Evolutionary conservation across 2,113 vertebrate species (phyloP).

Genomic region (Thalassoma bifasciatum): DNA sequence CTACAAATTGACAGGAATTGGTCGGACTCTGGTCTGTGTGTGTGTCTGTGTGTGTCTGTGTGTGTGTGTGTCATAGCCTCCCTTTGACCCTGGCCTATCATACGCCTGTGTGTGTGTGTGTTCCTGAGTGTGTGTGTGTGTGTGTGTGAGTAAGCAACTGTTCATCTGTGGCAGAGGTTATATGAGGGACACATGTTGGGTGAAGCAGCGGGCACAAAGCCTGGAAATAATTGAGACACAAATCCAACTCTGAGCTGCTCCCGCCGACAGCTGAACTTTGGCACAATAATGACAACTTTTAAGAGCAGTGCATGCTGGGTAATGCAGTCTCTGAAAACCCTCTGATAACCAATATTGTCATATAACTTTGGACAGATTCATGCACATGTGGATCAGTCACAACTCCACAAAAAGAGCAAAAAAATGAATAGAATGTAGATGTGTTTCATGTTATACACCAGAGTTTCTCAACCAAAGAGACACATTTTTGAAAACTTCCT

Average conservation of each 20-base stretch:
- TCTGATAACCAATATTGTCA: too few relatives aligned
- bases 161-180: slow-evolving; percentile 38
- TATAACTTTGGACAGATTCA: too few relatives aligned
- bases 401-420: too few relatives aligned
- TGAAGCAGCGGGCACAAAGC: slow-evolving; percentile 45
- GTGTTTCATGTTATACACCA: too few relatives aligned
- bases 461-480: too few relatives aligned
- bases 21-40: slow-evolving; percentile 38
- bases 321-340: not conserved
- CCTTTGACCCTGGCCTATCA: slow-evolving; percentile 33
- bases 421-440: too few relatives aligned
- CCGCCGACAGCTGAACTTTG: not conserved
- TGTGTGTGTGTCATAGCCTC: slow-evolving; percentile 21
- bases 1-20: slow-evolving; percentile 64
- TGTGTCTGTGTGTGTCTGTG: not conserved
- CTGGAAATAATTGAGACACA: slow-evolving; percentile 22
- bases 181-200: slow-evolving; percentile 35
- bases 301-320: not conserved
- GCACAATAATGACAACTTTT: not conserved
- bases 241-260: slow-evolving; percentile 8
- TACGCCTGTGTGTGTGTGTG: not conserved
- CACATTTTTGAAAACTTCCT: too few relatives aligned
- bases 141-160: slow-evolving; percentile 11
- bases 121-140: too few relatives aligned
- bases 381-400: too few relatives aligned